Evolutionary conservation across 2,113 vertebrate genomes (phyloP).

Genomic region (Pygoscelis adeliae): DNA sequence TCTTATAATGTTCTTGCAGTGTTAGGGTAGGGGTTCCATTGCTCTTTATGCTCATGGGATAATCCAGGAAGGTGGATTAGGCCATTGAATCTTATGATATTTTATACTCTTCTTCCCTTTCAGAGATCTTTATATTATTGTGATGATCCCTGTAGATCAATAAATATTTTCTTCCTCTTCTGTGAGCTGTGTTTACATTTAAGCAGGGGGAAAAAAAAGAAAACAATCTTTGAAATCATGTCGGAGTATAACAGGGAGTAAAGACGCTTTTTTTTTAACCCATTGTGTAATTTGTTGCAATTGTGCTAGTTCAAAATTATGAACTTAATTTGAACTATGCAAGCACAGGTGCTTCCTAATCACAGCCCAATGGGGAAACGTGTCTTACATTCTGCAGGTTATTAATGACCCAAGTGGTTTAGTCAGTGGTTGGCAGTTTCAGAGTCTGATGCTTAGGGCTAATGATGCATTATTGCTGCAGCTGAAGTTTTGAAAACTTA

Average conservation of each 20-base stretch:
- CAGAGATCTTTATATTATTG: not conserved
- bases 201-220: accelerated
- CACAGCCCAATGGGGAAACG: not conserved
- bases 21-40: not conserved
- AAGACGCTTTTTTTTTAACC: not conserved
- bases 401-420: not conserved
- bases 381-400: not conserved
- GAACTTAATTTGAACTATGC: not conserved
- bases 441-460: not conserved
- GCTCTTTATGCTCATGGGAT: not conserved
- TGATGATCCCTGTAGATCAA: not conserved
- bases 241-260: not conserved
- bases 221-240: not conserved
- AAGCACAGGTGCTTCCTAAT: not conserved
- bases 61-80: not conserved
- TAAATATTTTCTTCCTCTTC: not conserved
- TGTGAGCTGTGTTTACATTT: not conserved
- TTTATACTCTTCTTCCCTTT: not conserved
- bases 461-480: not conserved
- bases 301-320: not conserved
- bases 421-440: not conserved
- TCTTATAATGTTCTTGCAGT: not conserved
- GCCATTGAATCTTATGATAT: not conserved
- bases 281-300: not conserved
- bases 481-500: not conserved